These are phyloP conservation scores for Drosophila kikkawai DNA, from an alignment of 1,140 invertebrate genomes.

Conservation along the genomic window DNA sequence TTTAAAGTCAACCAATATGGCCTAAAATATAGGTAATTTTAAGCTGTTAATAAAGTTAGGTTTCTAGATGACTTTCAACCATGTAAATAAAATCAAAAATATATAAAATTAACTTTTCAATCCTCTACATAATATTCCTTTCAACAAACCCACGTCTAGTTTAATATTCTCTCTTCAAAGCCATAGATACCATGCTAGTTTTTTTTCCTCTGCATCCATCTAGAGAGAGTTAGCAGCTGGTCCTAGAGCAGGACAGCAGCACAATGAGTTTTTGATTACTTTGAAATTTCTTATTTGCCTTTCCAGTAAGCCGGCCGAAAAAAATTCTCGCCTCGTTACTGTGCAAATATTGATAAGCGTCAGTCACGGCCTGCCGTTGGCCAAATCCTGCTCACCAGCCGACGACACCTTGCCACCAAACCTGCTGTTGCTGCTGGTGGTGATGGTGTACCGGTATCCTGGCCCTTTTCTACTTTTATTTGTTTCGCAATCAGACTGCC, in stretches of 20 bases:
- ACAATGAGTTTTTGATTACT: conserved; percentile 83
- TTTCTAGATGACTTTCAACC: too few species aligned
- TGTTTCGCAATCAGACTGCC: conserved; percentile 63
- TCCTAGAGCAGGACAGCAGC: conserved; percentile 28
- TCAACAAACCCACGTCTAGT: neutral
- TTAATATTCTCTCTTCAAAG: neutral
- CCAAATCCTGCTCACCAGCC: conserved; percentile 26
- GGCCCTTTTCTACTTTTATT: conserved; percentile 52
- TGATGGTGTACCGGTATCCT: conserved; percentile 7
- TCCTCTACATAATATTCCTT: neutral
- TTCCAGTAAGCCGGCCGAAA: conserved; percentile 52
- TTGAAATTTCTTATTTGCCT: conserved; percentile 82
- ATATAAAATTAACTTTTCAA: too few species aligned
- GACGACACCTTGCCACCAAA: conserved; percentile 15
- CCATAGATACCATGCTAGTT: too few species aligned
- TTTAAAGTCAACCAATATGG: too few species aligned
- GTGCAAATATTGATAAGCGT: conserved; percentile 80
- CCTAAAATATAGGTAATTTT: too few species aligned
- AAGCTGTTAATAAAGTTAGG: too few species aligned
- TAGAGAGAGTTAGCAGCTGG: neutral
- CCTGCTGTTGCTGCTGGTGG: neutral
- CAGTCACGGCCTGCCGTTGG: conserved; percentile 46
- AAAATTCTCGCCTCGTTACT: conserved; percentile 67
- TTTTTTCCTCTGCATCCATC: neutral
- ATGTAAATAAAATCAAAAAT: too few species aligned